These are phyloP conservation scores for Acronicta leporina DNA, from an alignment of 2,888 invertebrate species.

Conservation along the genomic window DNA sequence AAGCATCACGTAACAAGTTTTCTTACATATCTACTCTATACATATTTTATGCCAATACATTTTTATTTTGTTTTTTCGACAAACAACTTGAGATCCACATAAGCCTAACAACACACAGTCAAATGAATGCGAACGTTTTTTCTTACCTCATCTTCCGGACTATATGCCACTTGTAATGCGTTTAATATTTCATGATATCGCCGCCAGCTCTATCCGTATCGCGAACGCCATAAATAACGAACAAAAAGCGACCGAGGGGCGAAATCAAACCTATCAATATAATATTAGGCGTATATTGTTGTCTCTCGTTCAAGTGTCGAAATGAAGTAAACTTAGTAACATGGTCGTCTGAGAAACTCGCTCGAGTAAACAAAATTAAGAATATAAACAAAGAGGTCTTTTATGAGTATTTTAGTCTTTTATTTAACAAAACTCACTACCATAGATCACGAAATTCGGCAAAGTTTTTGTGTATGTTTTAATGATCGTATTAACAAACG, in stretches of 20 bases:
- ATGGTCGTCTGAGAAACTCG: constrained; percentile 4
- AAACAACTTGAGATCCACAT: constrained; percentile 55
- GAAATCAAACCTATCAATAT: constrained; percentile 86
- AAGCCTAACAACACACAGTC: constrained; percentile 58
- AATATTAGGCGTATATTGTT: constrained; percentile 81
- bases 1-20: too few species aligned
- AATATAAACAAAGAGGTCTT: too few species aligned
- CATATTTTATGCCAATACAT: too few species aligned
- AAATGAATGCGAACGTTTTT: constrained; percentile 82
- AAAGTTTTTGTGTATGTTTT: too few species aligned
- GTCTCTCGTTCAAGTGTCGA: constrained; percentile 59
- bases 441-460: too few species aligned
- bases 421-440: too few species aligned
- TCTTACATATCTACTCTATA: too few species aligned
- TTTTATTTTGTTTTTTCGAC: too few species aligned
- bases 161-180: constrained; percentile 88
- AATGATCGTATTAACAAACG: too few species aligned
- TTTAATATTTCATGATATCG: constrained; percentile 89
- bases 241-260: constrained; percentile 79
- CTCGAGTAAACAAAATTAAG: constrained; percentile 18
- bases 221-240: constrained; percentile 84
- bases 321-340: constrained; percentile 42
- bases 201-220: constrained; percentile 84
- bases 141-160: constrained; percentile 86
- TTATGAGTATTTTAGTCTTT: too few species aligned